Evolutionary conservation across 2,113 vertebrate genomes (phyloP), one percentile per base, ranked within the genome.

Genomic region (Pycnonotus jocosus): DNA sequence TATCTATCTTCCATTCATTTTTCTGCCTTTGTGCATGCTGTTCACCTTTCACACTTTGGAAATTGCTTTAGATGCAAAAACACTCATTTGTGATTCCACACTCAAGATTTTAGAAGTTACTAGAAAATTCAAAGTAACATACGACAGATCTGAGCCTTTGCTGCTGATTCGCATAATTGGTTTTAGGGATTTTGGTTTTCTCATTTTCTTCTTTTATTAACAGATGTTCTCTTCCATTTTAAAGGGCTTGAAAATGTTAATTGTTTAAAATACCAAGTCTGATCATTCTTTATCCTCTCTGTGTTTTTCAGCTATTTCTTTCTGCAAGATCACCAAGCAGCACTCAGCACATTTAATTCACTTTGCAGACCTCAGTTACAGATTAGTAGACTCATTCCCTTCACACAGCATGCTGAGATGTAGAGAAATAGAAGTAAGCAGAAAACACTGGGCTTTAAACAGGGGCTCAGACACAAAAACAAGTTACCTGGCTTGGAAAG

Each of bases 121-220:
- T 60, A 79, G 64, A 79, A 84, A 93, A 91, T 81, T 81, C 65
- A 42, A 60, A 81, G 64, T 74, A 83, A n/a, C 40, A 23, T 30
- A 22, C 6, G 9, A 90, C 51, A 74, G 56, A 93, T 60, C 69
- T 71, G 60, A 88, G 40, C 40, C 44, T 92, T 42, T 66, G 51
- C 81, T 68, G 70, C 71, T 86, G 56, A 71, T 78, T 86, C 80
- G 2, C 77, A 4, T 66, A 83, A 86, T 74, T 76, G 51, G 35
- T 91, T 96, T 88, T 54, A 73, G 50, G 54, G 48, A 33, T 12
- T 44, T 62, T 23, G 17, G 33, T 78, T 94, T 94, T 93, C 86
- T 77, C 64, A 74, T 91, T 94, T 96, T 86, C 60, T 88, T 72
- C 71, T 77, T 94, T 66, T 92, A 83, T 83, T 86, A 94, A 88